These are phyloP conservation scores for Pogonognathellus flavescens DNA, from an alignment of 1,140 invertebrate species.

Conservation along the genomic window DNA sequence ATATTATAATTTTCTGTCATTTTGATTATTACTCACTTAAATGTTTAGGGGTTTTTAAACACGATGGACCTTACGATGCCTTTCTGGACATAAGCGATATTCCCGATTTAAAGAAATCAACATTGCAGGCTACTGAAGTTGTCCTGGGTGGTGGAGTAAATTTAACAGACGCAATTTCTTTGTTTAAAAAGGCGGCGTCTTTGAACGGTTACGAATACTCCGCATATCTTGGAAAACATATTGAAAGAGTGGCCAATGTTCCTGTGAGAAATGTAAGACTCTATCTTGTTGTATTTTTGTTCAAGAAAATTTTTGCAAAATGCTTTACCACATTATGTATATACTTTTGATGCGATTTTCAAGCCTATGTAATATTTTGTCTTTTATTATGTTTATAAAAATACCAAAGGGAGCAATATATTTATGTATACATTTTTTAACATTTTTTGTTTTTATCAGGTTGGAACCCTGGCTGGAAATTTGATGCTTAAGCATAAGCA, in stretches of 20 bases:
- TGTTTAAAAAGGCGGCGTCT: slow-evolving; percentile 73
- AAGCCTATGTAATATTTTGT: no score
- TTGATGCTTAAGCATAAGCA: slow-evolving; percentile 73
- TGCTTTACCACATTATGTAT: no score
- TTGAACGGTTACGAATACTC: slow-evolving; percentile 74
- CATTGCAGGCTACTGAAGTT: slow-evolving; percentile 42
- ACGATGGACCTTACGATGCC: slow-evolving; percentile 72
- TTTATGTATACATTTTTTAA: no score
- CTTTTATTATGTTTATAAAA: no score
- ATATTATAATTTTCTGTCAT: no score
- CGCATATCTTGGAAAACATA: slow-evolving; percentile 75
- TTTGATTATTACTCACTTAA: no score
- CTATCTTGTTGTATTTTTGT: no score
- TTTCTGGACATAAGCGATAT: slow-evolving; percentile 82
- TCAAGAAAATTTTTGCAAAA: no score
- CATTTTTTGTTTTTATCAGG: not conserved
- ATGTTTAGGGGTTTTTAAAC: slow-evolving; percentile 72
- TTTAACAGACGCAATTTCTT: slow-evolving; percentile 76
- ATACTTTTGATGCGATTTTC: no score
- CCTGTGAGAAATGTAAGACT: slow-evolving; percentile 80
- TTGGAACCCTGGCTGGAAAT: slow-evolving; percentile 69
- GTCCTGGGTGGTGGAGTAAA: slow-evolving; percentile 76
- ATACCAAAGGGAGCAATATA: no score
- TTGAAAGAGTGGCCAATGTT: slow-evolving; percentile 80
- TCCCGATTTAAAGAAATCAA: slow-evolving; percentile 73